These are phyloP conservation scores for Styela clava DNA, from an alignment of 23 tunicate genomes.

Conservation along the genomic window DNA sequence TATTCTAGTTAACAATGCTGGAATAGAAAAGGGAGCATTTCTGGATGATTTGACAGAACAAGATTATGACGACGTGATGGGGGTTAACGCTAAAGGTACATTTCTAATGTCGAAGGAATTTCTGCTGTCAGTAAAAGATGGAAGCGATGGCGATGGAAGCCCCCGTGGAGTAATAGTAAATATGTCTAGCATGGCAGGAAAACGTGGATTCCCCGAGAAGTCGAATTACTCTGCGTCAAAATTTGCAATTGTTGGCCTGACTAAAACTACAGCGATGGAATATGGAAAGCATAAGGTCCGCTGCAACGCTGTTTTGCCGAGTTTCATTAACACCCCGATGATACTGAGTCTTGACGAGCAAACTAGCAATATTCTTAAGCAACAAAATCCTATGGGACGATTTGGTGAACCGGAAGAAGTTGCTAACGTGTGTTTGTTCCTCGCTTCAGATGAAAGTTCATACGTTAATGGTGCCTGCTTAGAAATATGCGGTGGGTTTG, in stretches of 20 bases:
- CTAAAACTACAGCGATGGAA: conserved; percentile 63
- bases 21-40: conserved; percentile 5
- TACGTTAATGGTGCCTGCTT: conserved; percentile 7
- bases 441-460: conserved; percentile 22
- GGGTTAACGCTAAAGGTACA: conserved; percentile 25
- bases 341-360: background rate
- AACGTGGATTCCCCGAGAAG: conserved; percentile 6
- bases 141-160: conserved; percentile 14
- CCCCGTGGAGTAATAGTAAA: conserved; percentile 38
- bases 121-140: conserved; percentile 16
- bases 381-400: background rate
- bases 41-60: conserved; percentile 3
- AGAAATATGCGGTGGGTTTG: conserved; percentile 1
- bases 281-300: conserved; percentile 29
- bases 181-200: conserved; percentile 64
- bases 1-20: conserved; percentile 44
- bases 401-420: background rate
- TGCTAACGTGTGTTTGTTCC: conserved; percentile 6
- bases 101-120: conserved; percentile 62
- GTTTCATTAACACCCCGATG: conserved; percentile 5
- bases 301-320: conserved; percentile 15
- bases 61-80: conserved; percentile 22
- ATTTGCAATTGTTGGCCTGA: conserved; percentile 72
- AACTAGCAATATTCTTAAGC: background rate
- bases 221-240: conserved; percentile 79